Base-by-base conservation (phyloP, 2,888 invertebrate genomes). In the Thymelicus lineola region DNA sequence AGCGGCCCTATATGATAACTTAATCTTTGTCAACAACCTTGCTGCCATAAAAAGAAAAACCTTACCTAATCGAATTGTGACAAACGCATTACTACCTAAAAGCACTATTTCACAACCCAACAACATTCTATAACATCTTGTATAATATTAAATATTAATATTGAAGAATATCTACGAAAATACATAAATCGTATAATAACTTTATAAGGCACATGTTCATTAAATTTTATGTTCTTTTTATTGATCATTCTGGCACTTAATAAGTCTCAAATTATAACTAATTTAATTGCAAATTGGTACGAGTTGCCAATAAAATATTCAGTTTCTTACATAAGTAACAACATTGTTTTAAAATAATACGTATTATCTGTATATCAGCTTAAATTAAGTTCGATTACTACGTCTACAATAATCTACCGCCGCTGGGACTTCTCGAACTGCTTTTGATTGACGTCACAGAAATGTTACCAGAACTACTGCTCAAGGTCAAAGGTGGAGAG, bases 361-460 rank as follows among this genome's bases (percentile, higher is more conserved):
- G 38, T 55, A 55, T 55, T 35, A 35, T n/a, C n/a, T n/a, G n/a
- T n/a, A n/a, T 53, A 55, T 55, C 58, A 58, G 15, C 42, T 45
- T 45, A 61, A 61, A 45, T 61, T 38, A 38, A 45, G 12, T 2
- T 45, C 17, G 12, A 17, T 53, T 9, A 50, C 60, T 17, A 46
- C 28, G 61, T 57, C 55, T 62, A 73, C 58, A 75, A 53, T 75
- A 89, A 75, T 79, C 88, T 89, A 17, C 94, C 94, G 15, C 94
- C 94, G 72, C 94, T 94, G 0, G 94, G 94, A 80, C 92, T 94
- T 78, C 85, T 93, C 14, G 95, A 95, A 77, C 94, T 95, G 77
- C 89, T 94, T 74, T 95, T 94, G 60, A 95, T 95, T 0, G 95
- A 95, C n/a, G 95, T 95, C 0, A 95, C 94, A 5, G 95, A 94